Evolutionary conservation across 2,888 invertebrate species (phyloP).

Genomic region (Agonopterix arenella): DNA sequence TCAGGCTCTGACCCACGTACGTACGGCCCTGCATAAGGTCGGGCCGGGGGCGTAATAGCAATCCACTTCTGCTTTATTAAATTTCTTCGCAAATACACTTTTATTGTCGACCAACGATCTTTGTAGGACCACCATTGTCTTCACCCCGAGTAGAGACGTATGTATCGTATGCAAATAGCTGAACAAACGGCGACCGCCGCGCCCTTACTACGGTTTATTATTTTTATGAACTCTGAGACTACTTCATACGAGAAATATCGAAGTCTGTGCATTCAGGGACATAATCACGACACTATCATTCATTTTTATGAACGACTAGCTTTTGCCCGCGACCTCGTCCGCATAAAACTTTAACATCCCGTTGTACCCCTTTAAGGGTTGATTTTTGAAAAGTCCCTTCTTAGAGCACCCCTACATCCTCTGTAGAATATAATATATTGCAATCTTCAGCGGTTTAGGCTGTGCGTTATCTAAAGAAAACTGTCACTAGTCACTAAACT

Average conservation of each 20-base stretch:
- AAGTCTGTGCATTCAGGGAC: conserved; percentile 26
- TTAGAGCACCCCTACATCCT: too few species aligned
- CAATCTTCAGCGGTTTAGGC: too few species aligned
- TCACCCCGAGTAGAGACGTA: conserved; percentile 34
- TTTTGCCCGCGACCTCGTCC: too few species aligned
- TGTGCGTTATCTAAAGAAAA: too few species aligned
- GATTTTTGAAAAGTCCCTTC: too few species aligned
- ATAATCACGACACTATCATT: not conserved
- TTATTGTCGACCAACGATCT: conserved; percentile 69
- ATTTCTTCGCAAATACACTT: conserved; percentile 76
- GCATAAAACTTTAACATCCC: too few species aligned
- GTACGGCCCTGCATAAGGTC: not conserved
- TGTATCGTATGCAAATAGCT: conserved; percentile 72
- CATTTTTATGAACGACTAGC: too few species aligned
- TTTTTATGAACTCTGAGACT: conserved; percentile 48
- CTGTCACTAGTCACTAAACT: too few species aligned
- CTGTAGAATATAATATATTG: too few species aligned
- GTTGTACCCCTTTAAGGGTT: too few species aligned
- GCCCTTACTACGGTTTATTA: conserved; percentile 59
- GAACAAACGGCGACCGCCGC: conserved; percentile 53
- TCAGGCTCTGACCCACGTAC: conserved; percentile 20
- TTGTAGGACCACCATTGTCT: conserved; percentile 46
- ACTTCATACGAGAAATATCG: conserved; percentile 30
- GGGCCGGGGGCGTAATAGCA: conserved; percentile 47
- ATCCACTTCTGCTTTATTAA: conserved; percentile 75